Evolutionary conservation across 2,113 vertebrate species (phyloP).

Genomic region (Acrocephalus kingi): DNA sequence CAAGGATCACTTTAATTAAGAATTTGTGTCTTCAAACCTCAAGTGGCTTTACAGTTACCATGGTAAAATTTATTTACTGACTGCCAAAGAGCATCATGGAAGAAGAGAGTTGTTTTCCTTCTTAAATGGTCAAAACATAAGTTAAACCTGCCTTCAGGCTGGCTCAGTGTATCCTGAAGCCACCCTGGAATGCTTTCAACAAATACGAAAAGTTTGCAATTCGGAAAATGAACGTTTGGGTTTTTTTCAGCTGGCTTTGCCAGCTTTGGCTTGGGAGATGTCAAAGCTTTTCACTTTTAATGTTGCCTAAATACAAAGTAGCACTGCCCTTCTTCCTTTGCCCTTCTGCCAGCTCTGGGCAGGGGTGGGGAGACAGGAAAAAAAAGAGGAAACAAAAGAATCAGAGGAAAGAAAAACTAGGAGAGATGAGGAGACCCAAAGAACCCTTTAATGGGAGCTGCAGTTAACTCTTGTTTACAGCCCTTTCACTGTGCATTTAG

Average conservation of each 20-base stretch:
- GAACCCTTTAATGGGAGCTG: not conserved
- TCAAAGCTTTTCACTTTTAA: not conserved
- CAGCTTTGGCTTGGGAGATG: not conserved
- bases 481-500: not conserved
- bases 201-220: not conserved
- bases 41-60: not conserved
- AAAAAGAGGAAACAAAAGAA: not conserved
- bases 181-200: not conserved
- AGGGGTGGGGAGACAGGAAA: not conserved
- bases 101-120: not conserved
- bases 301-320: not conserved
- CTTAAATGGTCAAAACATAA: slow-evolving; percentile 12
- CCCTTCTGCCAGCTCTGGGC: not conserved
- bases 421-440: not conserved
- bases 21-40: not conserved
- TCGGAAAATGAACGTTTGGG: not conserved
- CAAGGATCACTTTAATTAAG: not conserved
- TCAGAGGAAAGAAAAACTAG: not conserved
- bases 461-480: not conserved
- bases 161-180: not conserved
- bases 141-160: not conserved
- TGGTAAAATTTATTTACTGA: not conserved
- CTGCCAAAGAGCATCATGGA: not conserved
- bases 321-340: not conserved
- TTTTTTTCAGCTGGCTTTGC: not conserved